These are phyloP conservation scores for Bombus fervidus DNA, from an alignment of 1,140 invertebrate genomes.

Conservation along the genomic window DNA sequence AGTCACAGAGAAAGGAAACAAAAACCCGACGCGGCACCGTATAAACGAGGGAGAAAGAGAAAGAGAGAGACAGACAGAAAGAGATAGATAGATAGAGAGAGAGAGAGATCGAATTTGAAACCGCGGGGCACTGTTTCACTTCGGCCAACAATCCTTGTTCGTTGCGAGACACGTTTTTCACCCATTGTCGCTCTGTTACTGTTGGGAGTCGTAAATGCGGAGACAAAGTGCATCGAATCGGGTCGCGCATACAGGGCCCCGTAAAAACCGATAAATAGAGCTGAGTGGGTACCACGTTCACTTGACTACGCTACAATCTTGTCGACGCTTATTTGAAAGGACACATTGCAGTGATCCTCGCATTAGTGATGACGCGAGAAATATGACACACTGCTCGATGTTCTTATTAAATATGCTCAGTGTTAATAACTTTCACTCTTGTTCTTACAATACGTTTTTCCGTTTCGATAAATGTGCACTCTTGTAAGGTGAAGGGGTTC, in stretches of 20 bases:
- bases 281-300: neutral
- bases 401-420: neutral
- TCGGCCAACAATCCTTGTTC: slow-evolving; percentile 11
- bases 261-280: slow-evolving; percentile 31
- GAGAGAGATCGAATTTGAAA: slow-evolving; percentile 18
- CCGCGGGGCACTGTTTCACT: slow-evolving; percentile 5
- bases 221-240: slow-evolving; percentile 39
- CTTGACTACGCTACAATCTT: neutral
- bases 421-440: too few relatives aligned
- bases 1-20: neutral
- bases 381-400: neutral
- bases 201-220: slow-evolving; percentile 24
- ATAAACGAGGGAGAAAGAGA: too few relatives aligned
- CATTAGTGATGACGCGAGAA: too few relatives aligned
- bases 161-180: slow-evolving; percentile 5
- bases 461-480: too few relatives aligned
- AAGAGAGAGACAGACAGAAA: too few relatives aligned
- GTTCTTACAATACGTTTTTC: too few relatives aligned
- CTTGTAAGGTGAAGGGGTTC: neutral
- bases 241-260: neutral
- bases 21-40: neutral
- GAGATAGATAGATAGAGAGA: fast-evolving
- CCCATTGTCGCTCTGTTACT: slow-evolving; percentile 25
- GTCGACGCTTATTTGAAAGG: neutral
- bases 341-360: too few relatives aligned